phyloP scores from a whole-genome alignment of 1,140 invertebrate genomes.

The Microplitis mediator region DNA sequence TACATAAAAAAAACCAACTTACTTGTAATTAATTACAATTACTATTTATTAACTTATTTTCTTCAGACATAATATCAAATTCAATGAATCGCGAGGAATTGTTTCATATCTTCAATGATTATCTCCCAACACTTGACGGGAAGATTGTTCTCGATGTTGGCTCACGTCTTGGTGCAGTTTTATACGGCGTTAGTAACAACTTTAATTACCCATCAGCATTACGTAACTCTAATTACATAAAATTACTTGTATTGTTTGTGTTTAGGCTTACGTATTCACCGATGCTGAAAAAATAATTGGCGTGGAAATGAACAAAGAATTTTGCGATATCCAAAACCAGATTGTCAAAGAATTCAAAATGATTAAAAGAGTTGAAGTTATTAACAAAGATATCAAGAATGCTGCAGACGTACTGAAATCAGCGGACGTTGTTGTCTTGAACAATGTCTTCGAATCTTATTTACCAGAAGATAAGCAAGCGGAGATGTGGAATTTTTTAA shows the following conservation, averaged over 20 bases:
- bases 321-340: slow-evolving; percentile 61
- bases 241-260: slow-evolving; percentile 34
- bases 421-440: slow-evolving; percentile 68
- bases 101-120: slow-evolving; percentile 68
- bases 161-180: slow-evolving; percentile 72
- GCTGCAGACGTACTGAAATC: slow-evolving; percentile 62
- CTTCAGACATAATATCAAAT: slow-evolving; percentile 70
- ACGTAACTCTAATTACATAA: background rate
- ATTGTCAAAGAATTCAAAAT: slow-evolving; percentile 60
- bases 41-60: slow-evolving; percentile 36
- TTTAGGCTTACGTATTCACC: slow-evolving; percentile 71
- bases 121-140: slow-evolving; percentile 66
- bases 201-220: slow-evolving; percentile 5
- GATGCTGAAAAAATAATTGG: slow-evolving; percentile 69
- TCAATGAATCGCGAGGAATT: slow-evolving; percentile 69
- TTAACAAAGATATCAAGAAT: slow-evolving; percentile 67
- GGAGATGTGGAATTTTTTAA: slow-evolving; percentile 68
- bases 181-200: slow-evolving; percentile 69
- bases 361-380: slow-evolving; percentile 64
- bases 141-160: slow-evolving; percentile 73
- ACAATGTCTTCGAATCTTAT: slow-evolving; percentile 74
- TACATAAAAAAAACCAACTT: background rate
- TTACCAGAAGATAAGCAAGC: slow-evolving; percentile 63
- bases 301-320: slow-evolving; percentile 74
- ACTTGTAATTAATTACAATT: background rate